Conservation (phyloP, 2,113 vertebrate genomes). For the Odocoileus hemionus region DNA sequence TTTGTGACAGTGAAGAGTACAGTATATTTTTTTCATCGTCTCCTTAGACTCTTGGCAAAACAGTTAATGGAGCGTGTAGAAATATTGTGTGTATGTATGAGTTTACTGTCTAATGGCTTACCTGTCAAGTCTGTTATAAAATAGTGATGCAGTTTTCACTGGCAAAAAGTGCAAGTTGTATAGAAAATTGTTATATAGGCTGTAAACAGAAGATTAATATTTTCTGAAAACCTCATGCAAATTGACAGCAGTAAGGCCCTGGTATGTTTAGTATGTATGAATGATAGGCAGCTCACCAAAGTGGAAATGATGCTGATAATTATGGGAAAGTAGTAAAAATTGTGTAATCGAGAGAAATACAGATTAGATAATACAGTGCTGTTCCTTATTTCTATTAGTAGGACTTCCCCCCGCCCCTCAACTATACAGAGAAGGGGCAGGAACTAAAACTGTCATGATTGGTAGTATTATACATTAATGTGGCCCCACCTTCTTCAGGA, state of each 20-base stretch:
- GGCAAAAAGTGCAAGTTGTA: background rate
- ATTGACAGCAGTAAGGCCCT: background rate
- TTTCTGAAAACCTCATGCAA: background rate
- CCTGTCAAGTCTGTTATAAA: conserved; percentile 15
- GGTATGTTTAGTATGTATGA: background rate
- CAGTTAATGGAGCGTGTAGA: conserved; percentile 12
- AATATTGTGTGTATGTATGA: background rate
- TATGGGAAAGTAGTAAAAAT: background rate
- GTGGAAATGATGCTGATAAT: background rate
- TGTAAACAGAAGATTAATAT: background rate
- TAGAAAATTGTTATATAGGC: background rate
- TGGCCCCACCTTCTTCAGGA: background rate
- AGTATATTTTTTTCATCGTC: background rate
- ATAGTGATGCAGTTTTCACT: background rate
- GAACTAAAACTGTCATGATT: background rate
- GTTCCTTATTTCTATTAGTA: background rate
- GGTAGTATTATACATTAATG: background rate
- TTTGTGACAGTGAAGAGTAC: background rate
- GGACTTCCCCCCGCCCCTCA: background rate
- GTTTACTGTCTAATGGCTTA: conserved; percentile 44
- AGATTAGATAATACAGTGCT: background rate
- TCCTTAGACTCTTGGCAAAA: conserved; percentile 19
- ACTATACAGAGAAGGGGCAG: background rate
- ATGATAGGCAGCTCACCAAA: background rate
- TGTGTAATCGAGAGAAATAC: background rate